A percentile compares a stretch with the other conserved stretches of the same genome.
Conservation (phyloP, 1,140 invertebrate genomes). For the Pogonognathellus flavescens region DNA sequence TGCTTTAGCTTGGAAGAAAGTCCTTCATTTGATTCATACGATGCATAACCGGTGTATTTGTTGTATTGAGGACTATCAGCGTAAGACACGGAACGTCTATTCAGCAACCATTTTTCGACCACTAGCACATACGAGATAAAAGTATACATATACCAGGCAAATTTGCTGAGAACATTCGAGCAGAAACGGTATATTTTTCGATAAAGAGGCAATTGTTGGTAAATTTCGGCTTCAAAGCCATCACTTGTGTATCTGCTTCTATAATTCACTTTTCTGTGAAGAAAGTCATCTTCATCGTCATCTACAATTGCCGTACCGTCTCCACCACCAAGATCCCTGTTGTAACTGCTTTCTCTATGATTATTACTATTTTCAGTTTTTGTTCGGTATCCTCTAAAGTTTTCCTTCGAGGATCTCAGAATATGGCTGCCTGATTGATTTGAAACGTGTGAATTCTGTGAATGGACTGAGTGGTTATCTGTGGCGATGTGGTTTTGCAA, state of each 20-base stretch:
- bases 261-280: neutral
- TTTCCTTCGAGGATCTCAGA: too few species aligned
- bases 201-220: neutral
- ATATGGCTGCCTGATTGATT: too few species aligned
- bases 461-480: too few species aligned
- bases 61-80: neutral
- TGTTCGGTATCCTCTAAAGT: neutral
- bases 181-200: neutral
- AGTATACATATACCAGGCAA: neutral
- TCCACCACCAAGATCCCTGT: neutral
- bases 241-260: neutral
- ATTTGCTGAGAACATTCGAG: neutral
- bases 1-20: neutral
- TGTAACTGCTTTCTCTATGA: neutral
- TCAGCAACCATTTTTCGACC: neutral
- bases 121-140: neutral
- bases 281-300: slow-evolving; percentile 2
- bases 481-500: too few species aligned
- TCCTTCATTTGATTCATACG: neutral
- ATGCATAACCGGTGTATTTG: neutral
- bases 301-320: neutral
- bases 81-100: neutral
- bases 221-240: neutral
- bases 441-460: too few species aligned
- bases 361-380: neutral